phyloP scores from a whole-genome alignment of 1,140 invertebrate species.

The Halesus radiatus region DNA sequence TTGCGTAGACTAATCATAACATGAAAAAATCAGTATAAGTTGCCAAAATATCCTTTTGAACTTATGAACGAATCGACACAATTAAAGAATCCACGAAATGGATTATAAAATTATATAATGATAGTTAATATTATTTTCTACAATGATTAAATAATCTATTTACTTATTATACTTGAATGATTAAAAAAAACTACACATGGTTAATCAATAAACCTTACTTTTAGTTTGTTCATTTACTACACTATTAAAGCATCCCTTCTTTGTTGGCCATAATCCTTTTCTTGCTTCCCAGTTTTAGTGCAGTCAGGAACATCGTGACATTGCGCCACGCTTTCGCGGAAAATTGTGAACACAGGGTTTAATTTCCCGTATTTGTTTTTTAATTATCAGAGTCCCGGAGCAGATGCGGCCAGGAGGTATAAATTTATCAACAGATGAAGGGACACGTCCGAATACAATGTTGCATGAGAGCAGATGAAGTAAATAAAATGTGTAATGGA shows the following conservation, averaged over 20 bases:
- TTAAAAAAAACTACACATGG: too few species aligned
- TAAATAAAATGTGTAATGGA: neutral
- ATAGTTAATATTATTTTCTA: too few species aligned
- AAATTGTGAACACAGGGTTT: conserved; percentile 41
- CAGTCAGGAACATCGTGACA: neutral
- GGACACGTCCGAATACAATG: conserved; percentile 7
- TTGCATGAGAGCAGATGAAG: neutral
- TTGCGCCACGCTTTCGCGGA: neutral
- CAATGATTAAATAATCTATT: too few species aligned
- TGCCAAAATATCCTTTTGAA: too few species aligned
- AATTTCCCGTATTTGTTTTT: conserved; percentile 47
- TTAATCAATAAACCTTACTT: neutral
- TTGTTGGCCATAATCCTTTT: neutral
- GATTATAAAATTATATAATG: too few species aligned
- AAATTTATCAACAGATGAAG: conserved; percentile 47
- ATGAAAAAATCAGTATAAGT: too few species aligned
- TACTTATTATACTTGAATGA: too few species aligned
- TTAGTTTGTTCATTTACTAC: neutral
- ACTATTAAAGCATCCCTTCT: conserved; percentile 1
- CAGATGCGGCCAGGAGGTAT: conserved; percentile 33
- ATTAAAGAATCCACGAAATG: too few species aligned
- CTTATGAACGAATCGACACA: too few species aligned
- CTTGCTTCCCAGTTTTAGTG: conserved; percentile 23
- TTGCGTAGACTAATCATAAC: too few species aligned
- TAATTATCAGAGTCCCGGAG: conserved; percentile 27